Evolutionary conservation across 2,797 vertebrate genomes (phyloP).

Genomic region (Cossypha niveicapilla): DNA sequence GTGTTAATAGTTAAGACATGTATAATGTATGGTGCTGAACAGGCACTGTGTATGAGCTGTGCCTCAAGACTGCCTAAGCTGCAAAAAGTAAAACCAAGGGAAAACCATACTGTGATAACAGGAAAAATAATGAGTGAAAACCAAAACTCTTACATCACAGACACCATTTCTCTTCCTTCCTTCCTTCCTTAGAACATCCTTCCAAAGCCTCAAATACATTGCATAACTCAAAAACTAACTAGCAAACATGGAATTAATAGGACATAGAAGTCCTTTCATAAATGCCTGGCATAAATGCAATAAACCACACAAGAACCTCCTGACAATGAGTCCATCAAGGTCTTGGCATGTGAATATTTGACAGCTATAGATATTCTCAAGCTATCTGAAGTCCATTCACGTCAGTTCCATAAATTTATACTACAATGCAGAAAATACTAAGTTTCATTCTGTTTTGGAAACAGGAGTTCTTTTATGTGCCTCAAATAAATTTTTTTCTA

Average conservation of each 20-base stretch:
- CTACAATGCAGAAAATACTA: background rate
- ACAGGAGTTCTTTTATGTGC: background rate
- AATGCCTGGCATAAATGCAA: background rate
- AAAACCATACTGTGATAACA: background rate
- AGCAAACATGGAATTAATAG: background rate
- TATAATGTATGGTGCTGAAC: accelerated
- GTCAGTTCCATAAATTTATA: background rate
- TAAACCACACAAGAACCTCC: background rate
- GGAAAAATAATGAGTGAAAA: background rate
- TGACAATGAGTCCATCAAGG: background rate
- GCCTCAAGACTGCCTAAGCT: background rate
- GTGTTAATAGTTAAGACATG: background rate
- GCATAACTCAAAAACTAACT: background rate
- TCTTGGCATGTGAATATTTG: background rate
- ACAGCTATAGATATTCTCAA: background rate
- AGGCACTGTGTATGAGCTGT: background rate
- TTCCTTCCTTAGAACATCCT: background rate
- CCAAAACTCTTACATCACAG: background rate
- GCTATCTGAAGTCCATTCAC: background rate
- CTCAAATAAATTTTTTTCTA: background rate
- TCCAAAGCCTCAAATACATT: background rate
- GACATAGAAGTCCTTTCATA: background rate
- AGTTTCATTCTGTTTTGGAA: background rate
- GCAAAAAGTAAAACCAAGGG: background rate
- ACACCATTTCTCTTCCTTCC: background rate